Base-by-base conservation (phyloP, 1,140 invertebrate genomes). In the Hylaeus volcanicus region DNA sequence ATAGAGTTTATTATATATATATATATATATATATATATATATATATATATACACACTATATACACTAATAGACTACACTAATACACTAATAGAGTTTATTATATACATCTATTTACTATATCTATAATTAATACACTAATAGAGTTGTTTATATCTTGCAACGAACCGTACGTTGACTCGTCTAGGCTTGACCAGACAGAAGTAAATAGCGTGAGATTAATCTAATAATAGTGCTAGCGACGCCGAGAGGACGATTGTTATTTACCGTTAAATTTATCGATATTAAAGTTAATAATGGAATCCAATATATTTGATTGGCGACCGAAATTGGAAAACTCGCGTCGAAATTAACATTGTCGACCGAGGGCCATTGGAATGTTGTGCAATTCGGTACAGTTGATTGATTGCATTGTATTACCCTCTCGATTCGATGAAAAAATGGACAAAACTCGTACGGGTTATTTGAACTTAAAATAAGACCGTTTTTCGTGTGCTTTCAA, bases 281-380 rank as follows among this genome's bases (percentile, higher is more conserved):
- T 45, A 12, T 63, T 56, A 58, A 82, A 74, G 55, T n/a, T 39
- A 53, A 53, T 85, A 81, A 77, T 70, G 15, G 9, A 11, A 43
- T 82, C 14, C 64, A 61, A 9, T 48, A 48, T 68, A 63, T 64
- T 74, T n/a, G 43, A 82, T 78, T 56, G 14, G 45, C 26, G 43
- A 58, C 3, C 9, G 81, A 71, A 82, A 78, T 74, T 75, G 61
- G 69, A 74, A 74, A 43, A 65, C 56, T 48, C 39, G 9, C 58
- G 39, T 74, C 48, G 45, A 37, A 72, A 80, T 11, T 56, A 74
- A 26, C 81, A n/a, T 64, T 41, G 41, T 73, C 53, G 63, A 8
- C 15, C 64, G 63, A 45, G 71, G 11, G n/a, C 26, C 53, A 74
- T 74, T 37, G 71, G 68, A 45, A 68, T 6, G 70, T 15, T 64